phyloP scores from a whole-genome alignment of 1,140 invertebrate genomes.

The Danaus melanippus region DNA sequence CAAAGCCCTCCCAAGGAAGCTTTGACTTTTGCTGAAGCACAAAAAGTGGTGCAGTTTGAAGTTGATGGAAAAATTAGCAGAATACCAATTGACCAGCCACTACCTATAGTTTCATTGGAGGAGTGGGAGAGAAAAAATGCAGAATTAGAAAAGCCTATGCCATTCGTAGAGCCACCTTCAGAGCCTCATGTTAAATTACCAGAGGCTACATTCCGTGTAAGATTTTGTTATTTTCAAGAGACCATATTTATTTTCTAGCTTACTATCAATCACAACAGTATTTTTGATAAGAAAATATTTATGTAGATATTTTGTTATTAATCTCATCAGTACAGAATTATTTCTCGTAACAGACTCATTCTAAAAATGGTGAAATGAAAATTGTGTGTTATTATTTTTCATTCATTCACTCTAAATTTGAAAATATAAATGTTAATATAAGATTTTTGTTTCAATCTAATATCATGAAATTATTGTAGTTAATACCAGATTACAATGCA shows the following conservation, averaged over 20 bases:
- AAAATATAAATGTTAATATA: too few species aligned
- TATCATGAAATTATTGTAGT: slow-evolving; percentile 26
- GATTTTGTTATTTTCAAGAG: slow-evolving; percentile 8
- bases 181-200: slow-evolving; percentile 80
- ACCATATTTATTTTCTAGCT: too few species aligned
- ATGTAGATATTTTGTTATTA: too few species aligned
- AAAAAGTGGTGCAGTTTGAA: slow-evolving; percentile 89
- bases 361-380: too few species aligned
- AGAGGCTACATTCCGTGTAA: slow-evolving; percentile 85
- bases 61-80: slow-evolving; percentile 81
- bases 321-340: too few species aligned
- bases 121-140: slow-evolving; percentile 75
- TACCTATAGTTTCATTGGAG: slow-evolving; percentile 77
- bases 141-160: slow-evolving; percentile 70
- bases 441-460: slow-evolving; percentile 1
- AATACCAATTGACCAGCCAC: slow-evolving; percentile 74
- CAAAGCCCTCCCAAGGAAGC: slow-evolving; percentile 73
- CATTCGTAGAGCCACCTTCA: slow-evolving; percentile 63
- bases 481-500: slow-evolving; percentile 61
- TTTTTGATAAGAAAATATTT: too few species aligned
- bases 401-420: too few species aligned
- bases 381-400: too few species aligned
- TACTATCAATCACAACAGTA: too few species aligned
- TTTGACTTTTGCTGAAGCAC: slow-evolving; percentile 83
- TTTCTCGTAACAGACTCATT: too few species aligned